Evolutionary conservation across 2,888 invertebrate genomes (phyloP), one percentile per base, ranked within the genome.

Genomic region (Stomorhina lunata): DNA sequence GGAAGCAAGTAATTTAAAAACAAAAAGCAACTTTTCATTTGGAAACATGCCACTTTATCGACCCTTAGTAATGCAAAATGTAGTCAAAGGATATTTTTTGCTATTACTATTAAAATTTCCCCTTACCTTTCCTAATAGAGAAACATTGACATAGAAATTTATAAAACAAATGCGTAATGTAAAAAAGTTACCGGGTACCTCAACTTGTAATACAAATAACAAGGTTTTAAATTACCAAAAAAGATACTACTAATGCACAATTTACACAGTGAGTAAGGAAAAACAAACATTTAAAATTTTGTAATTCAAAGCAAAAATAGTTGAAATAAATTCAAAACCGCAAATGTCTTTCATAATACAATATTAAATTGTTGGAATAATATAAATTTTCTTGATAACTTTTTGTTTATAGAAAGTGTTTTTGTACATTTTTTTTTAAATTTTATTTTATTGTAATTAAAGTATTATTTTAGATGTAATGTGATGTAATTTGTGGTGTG

Each of bases 181-280:
- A 43, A 75, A n/a, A n/a, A 61, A 32, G 5, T 22, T 45, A 75
- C 66, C 6, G 20, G n/a, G 5, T 43, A 32, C 53, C 40, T 55
- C 32, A 45, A 10, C 20, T 37, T 10, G 45, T 65, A 48, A 57
- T 48, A n/a, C n/a, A n/a, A 37, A 71, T 57, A 40, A 72, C 57
- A 79, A 22, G 22, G 79, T 79, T 65, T 79, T 59, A 59, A 79
- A 72, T 79, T 72, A 79, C 79, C 32, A 57, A 72, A 75, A 68
- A 22, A 45, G 10, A 59, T 10, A 37, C n/a, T 40, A 75, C 17
- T 34, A 55, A 34, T 65, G 65, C 63, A 32, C 25, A 4, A 9
- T 12, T 12, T 32, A 55, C 34, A 79, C 15, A 72, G 27, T 63
- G 63, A 71, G 71, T 71, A 43, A 69, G 59, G 20, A 43, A 69